phyloP scores from a whole-genome alignment of 2,797 vertebrate genomes.

The Lacerta viridis region DNA sequence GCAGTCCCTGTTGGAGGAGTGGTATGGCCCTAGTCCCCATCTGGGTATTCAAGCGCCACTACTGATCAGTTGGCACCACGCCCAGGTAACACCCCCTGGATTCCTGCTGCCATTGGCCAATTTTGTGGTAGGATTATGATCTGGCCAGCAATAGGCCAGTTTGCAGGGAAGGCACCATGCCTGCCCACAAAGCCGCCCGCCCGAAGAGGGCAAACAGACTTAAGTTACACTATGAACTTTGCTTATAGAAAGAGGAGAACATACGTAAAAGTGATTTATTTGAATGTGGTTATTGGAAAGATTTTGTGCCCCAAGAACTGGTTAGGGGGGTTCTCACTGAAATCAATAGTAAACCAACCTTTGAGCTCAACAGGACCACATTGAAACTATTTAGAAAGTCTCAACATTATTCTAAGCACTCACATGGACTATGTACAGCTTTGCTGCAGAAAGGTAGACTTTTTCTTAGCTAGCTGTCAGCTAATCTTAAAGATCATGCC shows the following conservation, averaged over 20 bases:
- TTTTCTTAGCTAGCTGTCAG: neutral
- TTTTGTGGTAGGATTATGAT: too few species aligned
- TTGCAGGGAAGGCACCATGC: too few species aligned
- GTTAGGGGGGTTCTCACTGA: neutral
- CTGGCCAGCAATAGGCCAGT: too few species aligned
- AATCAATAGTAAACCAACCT: neutral
- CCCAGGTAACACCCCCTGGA: too few species aligned
- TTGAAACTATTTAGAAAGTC: neutral
- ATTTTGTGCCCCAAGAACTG: neutral
- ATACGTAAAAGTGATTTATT: neutral
- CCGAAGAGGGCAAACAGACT: neutral
- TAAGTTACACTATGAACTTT: conserved; percentile 27
- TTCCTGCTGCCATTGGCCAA: too few species aligned
- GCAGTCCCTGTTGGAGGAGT: too few species aligned
- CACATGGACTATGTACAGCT: neutral
- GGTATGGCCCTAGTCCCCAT: too few species aligned
- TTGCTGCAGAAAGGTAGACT: neutral
- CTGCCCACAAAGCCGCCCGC: too few species aligned
- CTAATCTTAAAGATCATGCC: conserved; percentile 34
- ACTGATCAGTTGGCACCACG: too few species aligned
- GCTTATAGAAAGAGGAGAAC: neutral
- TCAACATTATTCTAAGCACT: neutral
- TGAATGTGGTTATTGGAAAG: neutral
- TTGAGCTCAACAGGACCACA: neutral
- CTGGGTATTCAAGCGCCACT: too few species aligned